Percentiles rank a stretch among this genome's conserved stretches.
Evolutionary conservation across 1,140 invertebrate genomes (phyloP).

Genomic region (Manduca sexta): DNA sequence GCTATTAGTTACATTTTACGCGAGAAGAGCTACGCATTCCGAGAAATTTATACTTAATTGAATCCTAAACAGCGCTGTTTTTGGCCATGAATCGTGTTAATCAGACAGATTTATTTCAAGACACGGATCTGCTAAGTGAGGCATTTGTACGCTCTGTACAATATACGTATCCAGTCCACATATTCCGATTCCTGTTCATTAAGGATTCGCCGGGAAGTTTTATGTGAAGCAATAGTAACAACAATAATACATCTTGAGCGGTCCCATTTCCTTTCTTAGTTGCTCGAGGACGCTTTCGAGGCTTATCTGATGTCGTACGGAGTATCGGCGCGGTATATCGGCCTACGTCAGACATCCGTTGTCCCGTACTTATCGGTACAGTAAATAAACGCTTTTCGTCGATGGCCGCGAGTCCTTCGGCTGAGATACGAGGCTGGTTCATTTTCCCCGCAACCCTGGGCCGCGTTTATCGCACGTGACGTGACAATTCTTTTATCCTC

Average conservation of each 20-base stretch:
- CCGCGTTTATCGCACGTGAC: constrained; percentile 44
- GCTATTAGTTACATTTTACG: constrained; percentile 58
- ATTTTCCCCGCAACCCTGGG: constrained; percentile 20
- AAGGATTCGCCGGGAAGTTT: constrained; percentile 45
- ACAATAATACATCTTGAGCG: constrained; percentile 58
- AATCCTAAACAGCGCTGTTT: constrained; percentile 65
- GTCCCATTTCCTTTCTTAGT: constrained; percentile 51
- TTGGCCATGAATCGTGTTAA: constrained; percentile 52
- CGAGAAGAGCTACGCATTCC: constrained; percentile 40
- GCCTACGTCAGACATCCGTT: constrained; percentile 34
- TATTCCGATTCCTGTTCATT: constrained; percentile 56
- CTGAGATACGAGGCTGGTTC: constrained; percentile 9
- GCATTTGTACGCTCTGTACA: constrained; percentile 28
- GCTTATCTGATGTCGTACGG: constrained; percentile 59
- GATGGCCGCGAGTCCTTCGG: constrained; percentile 16
- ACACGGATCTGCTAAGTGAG: constrained; percentile 30
- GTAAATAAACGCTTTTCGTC: constrained; percentile 38
- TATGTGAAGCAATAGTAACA: constrained; percentile 58
- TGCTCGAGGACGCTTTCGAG: constrained; percentile 25
- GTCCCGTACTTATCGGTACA: constrained; percentile 38
- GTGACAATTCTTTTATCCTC: constrained; percentile 53
- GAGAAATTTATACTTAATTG: constrained; percentile 59
- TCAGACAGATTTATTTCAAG: constrained; percentile 58
- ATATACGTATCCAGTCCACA: constrained; percentile 21
- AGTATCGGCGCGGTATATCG: constrained; percentile 31